phyloP scores from a whole-genome alignment of 1,140 invertebrate species.

The Nylanderia fulva region DNA sequence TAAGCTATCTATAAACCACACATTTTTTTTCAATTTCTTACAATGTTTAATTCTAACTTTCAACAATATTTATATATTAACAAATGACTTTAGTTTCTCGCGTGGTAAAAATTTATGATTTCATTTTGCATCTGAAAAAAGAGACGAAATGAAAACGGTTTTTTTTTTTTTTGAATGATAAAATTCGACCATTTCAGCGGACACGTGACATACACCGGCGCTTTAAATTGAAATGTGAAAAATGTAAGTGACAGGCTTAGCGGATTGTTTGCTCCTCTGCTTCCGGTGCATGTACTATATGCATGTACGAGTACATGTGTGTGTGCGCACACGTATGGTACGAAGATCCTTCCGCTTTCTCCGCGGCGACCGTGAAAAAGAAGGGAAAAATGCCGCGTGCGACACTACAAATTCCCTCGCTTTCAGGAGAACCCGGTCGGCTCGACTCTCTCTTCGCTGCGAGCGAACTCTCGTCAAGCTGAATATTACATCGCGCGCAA shows the following conservation, averaged over 20 bases:
- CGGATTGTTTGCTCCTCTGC: slow-evolving; percentile 11
- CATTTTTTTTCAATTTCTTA: not conserved
- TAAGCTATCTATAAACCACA: not conserved
- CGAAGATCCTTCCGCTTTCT: not conserved
- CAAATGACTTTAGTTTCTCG: not conserved
- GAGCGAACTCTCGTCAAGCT: slow-evolving; percentile 34
- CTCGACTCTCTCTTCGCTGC: not conserved
- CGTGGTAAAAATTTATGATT: not conserved
- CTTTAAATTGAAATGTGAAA: slow-evolving; percentile 54
- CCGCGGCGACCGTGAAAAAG: slow-evolving; percentile 27
- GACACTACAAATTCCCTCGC: slow-evolving; percentile 1
- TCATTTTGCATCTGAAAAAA: slow-evolving; percentile 11
- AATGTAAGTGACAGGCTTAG: slow-evolving; percentile 55
- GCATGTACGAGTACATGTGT: no score
- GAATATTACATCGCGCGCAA: slow-evolving; percentile 59
- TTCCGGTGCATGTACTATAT: slow-evolving; percentile 3
- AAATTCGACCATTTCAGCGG: slow-evolving; percentile 1
- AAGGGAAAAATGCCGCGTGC: slow-evolving; percentile 1
- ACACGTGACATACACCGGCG: not conserved
- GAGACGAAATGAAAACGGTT: not conserved
- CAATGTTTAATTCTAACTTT: not conserved
- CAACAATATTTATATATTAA: slow-evolving; percentile 25
- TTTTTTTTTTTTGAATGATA: not conserved
- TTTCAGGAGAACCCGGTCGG: not conserved
- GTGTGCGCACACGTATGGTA: not conserved